Conservation (phyloP, 1,140 invertebrate species). For the Trichoplusia ni region DNA sequence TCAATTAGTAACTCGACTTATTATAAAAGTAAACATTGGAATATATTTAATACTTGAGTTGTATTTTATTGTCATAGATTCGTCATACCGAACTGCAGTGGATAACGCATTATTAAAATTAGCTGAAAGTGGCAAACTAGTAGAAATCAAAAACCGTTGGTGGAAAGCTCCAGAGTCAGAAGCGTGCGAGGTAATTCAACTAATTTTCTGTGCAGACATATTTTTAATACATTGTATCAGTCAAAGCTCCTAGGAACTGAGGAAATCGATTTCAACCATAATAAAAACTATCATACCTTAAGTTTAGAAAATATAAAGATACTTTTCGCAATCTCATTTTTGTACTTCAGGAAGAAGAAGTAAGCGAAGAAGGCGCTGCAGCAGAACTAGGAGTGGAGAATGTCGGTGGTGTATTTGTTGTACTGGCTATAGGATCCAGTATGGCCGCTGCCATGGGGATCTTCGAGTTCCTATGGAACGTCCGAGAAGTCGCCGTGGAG, state of each 20-base stretch:
- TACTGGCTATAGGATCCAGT: slow-evolving; percentile 87
- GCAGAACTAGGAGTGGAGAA: slow-evolving; percentile 88
- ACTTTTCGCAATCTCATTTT: too few relatives aligned
- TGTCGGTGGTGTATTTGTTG: slow-evolving; percentile 95
- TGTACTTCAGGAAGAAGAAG: slow-evolving; percentile 57
- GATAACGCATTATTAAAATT: slow-evolving; percentile 89
- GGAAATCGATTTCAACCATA: too few relatives aligned
- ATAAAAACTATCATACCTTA: too few relatives aligned
- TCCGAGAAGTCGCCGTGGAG: slow-evolving; percentile 88
- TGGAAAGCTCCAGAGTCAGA: slow-evolving; percentile 86
- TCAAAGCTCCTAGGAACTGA: too few relatives aligned
- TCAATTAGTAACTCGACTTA: not conserved
- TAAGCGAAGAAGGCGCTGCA: slow-evolving; percentile 66
- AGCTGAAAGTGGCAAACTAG: slow-evolving; percentile 90
- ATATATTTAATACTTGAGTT: not conserved
- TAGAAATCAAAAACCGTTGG: slow-evolving; percentile 92
- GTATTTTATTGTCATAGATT: slow-evolving; percentile 78
- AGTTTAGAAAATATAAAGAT: too few relatives aligned
- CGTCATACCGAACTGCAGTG: slow-evolving; percentile 87
- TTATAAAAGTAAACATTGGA: not conserved
- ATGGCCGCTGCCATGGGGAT: slow-evolving; percentile 86
- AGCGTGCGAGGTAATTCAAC: slow-evolving; percentile 73
- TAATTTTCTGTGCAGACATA: too few relatives aligned
- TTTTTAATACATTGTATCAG: too few relatives aligned
- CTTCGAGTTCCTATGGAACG: slow-evolving; percentile 92